These are phyloP conservation scores for Todiramphus chloris DNA, from an alignment of 2,113 vertebrate genomes.

Conservation along the genomic window DNA sequence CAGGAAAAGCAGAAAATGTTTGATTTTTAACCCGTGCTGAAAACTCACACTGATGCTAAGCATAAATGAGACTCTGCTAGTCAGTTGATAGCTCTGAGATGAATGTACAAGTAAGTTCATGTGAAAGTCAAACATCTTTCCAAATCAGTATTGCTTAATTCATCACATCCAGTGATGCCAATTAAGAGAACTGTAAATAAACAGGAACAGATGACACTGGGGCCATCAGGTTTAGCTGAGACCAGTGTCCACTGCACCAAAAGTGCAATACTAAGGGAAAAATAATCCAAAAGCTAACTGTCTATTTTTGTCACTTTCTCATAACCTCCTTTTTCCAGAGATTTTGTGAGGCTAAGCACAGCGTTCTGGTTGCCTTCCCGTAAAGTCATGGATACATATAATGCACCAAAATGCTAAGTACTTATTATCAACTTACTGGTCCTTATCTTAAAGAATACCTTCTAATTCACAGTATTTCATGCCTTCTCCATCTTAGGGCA, in stretches of 20 bases:
- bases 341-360: background rate
- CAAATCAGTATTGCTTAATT: background rate
- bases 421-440: background rate
- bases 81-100: background rate
- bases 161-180: background rate
- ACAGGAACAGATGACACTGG: background rate
- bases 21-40: background rate
- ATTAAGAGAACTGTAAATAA: background rate
- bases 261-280: background rate
- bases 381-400: background rate
- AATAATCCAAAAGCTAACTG: background rate
- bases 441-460: background rate
- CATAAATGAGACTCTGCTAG: background rate
- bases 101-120: background rate
- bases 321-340: background rate
- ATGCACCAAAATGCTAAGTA: background rate
- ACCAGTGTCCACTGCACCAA: background rate
- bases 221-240: background rate
- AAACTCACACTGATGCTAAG: background rate
- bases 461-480: background rate
- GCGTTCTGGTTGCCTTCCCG: background rate
- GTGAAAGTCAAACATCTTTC: background rate
- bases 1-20: background rate
- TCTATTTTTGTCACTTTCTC: background rate
- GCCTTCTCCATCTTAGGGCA: background rate